Base-by-base conservation (phyloP, 2,113 vertebrate genomes). In the Polypterus bichir region DNA sequence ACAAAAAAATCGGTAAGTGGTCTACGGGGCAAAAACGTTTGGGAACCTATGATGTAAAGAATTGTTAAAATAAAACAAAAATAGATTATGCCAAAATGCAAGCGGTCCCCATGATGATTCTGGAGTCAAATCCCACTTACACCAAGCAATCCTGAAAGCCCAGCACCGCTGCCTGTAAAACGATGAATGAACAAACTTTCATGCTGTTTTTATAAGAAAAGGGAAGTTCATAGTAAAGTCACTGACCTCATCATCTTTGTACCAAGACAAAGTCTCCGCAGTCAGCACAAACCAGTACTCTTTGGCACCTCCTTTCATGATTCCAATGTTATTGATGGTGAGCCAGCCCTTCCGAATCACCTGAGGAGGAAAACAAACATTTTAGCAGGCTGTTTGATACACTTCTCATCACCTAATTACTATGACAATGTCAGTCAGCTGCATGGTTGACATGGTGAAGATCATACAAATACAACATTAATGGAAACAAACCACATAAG, bases 221-320 rank as follows among this genome's bases (percentile, higher is more conserved):
- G 27, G 27, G 27, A 27, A 27, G 27, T 27, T 27, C 27, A 1
- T 27, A 27, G 27, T 27, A 27, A 27, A 27, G 27, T 27, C 57
- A 68, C 89, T 89, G 68, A 98, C 96, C 92, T 97, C 96, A 2
- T 98, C 96, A 5, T 98, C 96, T 71, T 98, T 98, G 76, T 97
- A 98, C 96, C 96, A 98, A 76, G 94, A 98, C 63, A 98, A 83
- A 7, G 94, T 97, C 73, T 98, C 96, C 0, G 94, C 96, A 0
- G 96, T 98, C 70, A 98, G 83, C 65, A 98, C 92, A 62, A 98
- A 99, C 96, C 96, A 99, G 54, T 99, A 99, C 71, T 98, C 94
- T 74, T 99, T 99, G 71, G 96, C 86, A 60, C 96, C 96, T 9
- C 96, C 94, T 71, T 99, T 99, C 96, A 99, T 99, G 80, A 98